These are phyloP conservation scores for Danio tinwini DNA, from an alignment of 2,797 vertebrate species.

Conservation along the genomic window DNA sequence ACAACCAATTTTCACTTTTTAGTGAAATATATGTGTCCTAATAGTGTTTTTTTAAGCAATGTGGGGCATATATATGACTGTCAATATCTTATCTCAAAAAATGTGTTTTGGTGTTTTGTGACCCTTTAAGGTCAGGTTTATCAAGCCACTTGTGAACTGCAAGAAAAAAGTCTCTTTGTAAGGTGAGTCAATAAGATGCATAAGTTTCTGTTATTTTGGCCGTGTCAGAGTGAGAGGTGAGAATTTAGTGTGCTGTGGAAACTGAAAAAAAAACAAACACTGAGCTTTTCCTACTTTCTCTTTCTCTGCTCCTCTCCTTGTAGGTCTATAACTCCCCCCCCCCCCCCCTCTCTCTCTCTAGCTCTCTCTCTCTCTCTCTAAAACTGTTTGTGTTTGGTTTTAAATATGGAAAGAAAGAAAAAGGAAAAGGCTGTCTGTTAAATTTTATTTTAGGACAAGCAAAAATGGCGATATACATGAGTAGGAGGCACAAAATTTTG, in stretches of 20 bases:
- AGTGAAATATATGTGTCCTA: no score
- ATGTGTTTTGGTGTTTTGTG: no score
- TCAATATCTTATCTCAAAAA: no score
- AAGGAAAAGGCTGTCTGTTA: no score
- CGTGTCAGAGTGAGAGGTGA: constrained; percentile 54
- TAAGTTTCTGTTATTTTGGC: constrained; percentile 27
- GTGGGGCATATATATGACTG: no score
- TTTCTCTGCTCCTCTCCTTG: constrained; percentile 53
- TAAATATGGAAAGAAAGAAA: no score
- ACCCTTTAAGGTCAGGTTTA: background rate
- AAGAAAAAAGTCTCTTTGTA: constrained; percentile 5
- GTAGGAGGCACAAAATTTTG: no score
- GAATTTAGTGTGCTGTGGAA: constrained; percentile 58
- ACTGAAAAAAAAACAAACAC: constrained; percentile 60
- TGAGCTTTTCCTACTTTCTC: constrained; percentile 50
- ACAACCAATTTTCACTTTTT: no score
- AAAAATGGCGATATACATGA: no score
- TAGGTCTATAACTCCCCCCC: constrained; percentile 66
- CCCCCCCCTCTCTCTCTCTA: constrained; percentile 49
- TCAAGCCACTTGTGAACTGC: background rate
- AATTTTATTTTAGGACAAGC: no score
- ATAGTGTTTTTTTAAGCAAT: no score
- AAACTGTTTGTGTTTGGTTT: no score
- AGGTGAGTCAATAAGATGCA: constrained; percentile 23
- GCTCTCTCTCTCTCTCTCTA: constrained; percentile 54